Base-by-base conservation (phyloP, 2,888 invertebrate species). In the Peribatodes rhomboidaria region DNA sequence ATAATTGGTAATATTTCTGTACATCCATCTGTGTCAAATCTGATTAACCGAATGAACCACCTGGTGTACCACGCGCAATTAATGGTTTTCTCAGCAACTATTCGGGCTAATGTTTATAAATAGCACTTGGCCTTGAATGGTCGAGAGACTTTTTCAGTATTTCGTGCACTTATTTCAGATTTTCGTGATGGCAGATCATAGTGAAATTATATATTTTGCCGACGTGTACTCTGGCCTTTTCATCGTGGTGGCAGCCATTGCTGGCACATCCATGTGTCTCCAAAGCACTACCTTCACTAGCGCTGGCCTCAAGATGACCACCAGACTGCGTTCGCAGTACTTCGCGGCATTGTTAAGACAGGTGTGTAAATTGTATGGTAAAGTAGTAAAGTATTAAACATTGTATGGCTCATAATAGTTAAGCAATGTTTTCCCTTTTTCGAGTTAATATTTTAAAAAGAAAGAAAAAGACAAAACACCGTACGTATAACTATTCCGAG, bases 291-390 rank as follows among this genome's bases (percentile, higher is more conserved):
- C 96, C 82, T 97, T 97, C 80, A 96, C 96, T 0, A 89, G 95
- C 22, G 96, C 97, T 0, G 97, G 97, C 0, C 96, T 97, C 1
- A 94, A 94, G 60, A 94, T 98, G 89, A 98, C 97, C 0, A 93
- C 95, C 0, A 90, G 97, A 50, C 79, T 95, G 13, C 87, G 95
- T 61, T 83, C 87, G 76, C 81, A 89, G 76, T 88, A 93, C 74
- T 94, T 93, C 62, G 85, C 84, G 1, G 93, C 94, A 16, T 90
- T 95, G 83, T 75, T 96, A 33, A 93, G 87, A 82, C 96, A 94
- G 81, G 93, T 92, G 72, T 61, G 63, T n/a, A 27, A 7, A 7
- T 16, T n/a, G n/a, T n/a, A n/a, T n/a, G n/a, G n/a, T n/a, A n/a
- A n/a, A n/a, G n/a, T n/a, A n/a, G n/a, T n/a, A n/a, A n/a, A n/a